Evolutionary conservation across 2,797 vertebrate species (phyloP).

Genomic region (Pristis pectinata): DNA sequence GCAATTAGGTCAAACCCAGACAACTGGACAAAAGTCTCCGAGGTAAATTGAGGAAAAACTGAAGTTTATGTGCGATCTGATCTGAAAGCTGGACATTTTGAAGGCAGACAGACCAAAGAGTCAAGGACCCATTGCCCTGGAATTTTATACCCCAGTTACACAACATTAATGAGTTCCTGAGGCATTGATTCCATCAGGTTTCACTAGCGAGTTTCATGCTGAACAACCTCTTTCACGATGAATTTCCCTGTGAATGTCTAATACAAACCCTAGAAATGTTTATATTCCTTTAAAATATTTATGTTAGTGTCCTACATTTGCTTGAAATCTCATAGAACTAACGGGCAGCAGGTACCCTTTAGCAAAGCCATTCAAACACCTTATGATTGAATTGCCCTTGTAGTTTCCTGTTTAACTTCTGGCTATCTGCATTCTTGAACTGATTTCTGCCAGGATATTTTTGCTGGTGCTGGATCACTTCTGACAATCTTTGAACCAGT

Average conservation of each 20-base stretch:
- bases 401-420: no score
- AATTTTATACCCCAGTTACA: no score
- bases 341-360: no score
- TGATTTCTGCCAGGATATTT: no score
- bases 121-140: neutral
- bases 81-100: neutral
- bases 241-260: no score
- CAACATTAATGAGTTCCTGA: neutral
- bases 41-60: neutral
- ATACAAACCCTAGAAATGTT: neutral
- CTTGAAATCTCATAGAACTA: no score
- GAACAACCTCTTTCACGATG: neutral
- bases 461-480: no score
- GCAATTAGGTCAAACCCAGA: neutral
- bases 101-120: neutral
- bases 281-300: neutral
- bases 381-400: no score
- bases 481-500: no score
- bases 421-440: no score
- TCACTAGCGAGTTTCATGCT: neutral
- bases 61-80: no score
- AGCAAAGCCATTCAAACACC: no score
- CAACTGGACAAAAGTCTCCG: neutral
- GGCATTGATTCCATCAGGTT: neutral
- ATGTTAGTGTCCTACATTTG: neutral